Evolutionary conservation across 2,888 invertebrate genomes (phyloP).

Genomic region (Cryptophagus acutangulus): DNA sequence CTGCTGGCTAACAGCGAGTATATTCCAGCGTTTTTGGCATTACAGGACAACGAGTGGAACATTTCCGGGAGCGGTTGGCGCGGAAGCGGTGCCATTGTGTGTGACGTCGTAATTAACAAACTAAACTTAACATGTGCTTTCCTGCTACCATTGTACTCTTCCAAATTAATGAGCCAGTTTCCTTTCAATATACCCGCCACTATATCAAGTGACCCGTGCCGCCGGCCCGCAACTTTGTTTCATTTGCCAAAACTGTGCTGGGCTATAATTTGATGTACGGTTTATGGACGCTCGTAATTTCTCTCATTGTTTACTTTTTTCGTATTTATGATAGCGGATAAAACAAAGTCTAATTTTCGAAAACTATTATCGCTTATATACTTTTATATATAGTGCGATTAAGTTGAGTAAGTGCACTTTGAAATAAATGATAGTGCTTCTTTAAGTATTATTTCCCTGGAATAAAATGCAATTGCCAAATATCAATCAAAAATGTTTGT

Average conservation of each 20-base stretch:
- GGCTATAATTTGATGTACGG: too few relatives aligned
- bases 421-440: too few relatives aligned
- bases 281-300: too few relatives aligned
- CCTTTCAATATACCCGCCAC: slow-evolving; percentile 45
- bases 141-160: slow-evolving; percentile 50
- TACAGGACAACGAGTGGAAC: slow-evolving; percentile 42
- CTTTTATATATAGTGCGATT: too few relatives aligned
- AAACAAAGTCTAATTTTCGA: too few relatives aligned
- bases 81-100: slow-evolving; percentile 48
- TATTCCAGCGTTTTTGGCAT: slow-evolving; percentile 34
- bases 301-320: too few relatives aligned
- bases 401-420: too few relatives aligned
- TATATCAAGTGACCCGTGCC: slow-evolving; percentile 46
- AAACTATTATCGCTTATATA: too few relatives aligned
- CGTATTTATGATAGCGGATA: too few relatives aligned
- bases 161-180: slow-evolving; percentile 48
- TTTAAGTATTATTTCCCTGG: neutral
- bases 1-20: slow-evolving; percentile 25
- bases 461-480: slow-evolving; percentile 13
- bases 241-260: slow-evolving; percentile 2
- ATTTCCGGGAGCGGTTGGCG: slow-evolving; percentile 44
- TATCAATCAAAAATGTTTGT: slow-evolving; percentile 18
- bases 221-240: slow-evolving; percentile 3
- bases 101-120: slow-evolving; percentile 51
- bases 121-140: slow-evolving; percentile 55